These are phyloP conservation scores for Muraenolepis orangiensis DNA, from an alignment of 2,797 vertebrate genomes.

Conservation along the genomic window DNA sequence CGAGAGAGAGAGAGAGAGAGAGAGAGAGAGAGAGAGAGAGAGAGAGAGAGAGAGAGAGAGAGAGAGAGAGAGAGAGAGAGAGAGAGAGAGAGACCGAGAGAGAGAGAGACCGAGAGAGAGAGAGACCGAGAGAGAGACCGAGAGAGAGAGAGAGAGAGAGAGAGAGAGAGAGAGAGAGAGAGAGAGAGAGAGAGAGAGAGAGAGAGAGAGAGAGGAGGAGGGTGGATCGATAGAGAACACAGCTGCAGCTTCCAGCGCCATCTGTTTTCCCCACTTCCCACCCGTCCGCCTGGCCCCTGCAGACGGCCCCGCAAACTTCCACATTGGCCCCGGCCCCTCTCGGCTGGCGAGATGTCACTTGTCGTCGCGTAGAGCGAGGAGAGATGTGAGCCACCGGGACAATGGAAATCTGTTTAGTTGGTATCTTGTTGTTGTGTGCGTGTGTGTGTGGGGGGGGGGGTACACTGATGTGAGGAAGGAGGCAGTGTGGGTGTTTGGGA, in stretches of 20 bases:
- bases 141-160: not conserved
- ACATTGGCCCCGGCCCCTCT: not conserved
- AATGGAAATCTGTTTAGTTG: not conserved
- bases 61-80: conserved; percentile 42
- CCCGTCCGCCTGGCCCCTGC: not conserved
- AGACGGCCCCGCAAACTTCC: not conserved
- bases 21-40: not conserved
- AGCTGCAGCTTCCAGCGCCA: not conserved
- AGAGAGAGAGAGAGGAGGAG: not conserved
- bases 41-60: conserved; percentile 28
- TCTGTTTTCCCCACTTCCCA: not conserved
- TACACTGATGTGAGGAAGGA: too few species aligned
- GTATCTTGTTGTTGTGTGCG: too few species aligned
- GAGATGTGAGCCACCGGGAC: not conserved
- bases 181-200: not conserved
- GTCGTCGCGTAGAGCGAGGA: not conserved
- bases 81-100: not conserved
- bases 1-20: conserved; percentile 4
- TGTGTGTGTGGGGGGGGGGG: too few species aligned
- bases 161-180: conserved; percentile 2
- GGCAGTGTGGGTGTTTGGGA: too few species aligned
- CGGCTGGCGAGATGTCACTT: not conserved
- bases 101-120: not conserved
- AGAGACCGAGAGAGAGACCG: conserved; percentile 56
- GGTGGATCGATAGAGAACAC: conserved; percentile 56